Evolutionary conservation across 2,888 invertebrate species (phyloP).

Genomic region (Conops quadrifasciatus): DNA sequence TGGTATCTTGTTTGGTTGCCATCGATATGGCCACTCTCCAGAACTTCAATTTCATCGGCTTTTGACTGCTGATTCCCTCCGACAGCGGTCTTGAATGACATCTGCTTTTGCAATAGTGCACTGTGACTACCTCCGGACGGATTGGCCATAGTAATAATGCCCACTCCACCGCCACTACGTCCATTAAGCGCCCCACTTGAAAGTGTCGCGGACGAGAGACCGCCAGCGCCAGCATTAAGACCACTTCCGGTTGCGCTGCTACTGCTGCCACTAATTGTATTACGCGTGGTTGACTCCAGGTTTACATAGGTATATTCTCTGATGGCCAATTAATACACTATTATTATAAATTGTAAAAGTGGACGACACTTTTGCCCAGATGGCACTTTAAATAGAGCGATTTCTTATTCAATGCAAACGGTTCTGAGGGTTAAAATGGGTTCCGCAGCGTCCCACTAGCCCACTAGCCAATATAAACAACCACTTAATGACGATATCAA

Average conservation of each 20-base stretch:
- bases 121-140: constrained; percentile 58
- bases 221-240: constrained; percentile 9
- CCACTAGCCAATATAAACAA: too few relatives aligned
- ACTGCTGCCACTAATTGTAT: constrained; percentile 25
- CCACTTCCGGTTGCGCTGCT: constrained; percentile 54
- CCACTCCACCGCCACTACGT: constrained; percentile 53
- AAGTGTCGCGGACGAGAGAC: constrained; percentile 4
- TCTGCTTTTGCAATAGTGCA: constrained; percentile 60
- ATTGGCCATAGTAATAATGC: constrained; percentile 63
- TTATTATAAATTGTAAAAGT: not conserved
- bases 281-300: constrained; percentile 31
- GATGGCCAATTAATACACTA: not conserved
- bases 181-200: constrained; percentile 43
- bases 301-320: constrained; percentile 6
- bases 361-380: not conserved
- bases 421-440: too few relatives aligned
- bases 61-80: constrained; percentile 57
- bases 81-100: constrained; percentile 62
- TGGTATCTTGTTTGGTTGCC: constrained; percentile 54
- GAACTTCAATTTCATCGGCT: constrained; percentile 61
- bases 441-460: too few relatives aligned
- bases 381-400: too few relatives aligned
- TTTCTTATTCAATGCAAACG: too few relatives aligned
- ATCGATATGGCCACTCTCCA: constrained; percentile 59
- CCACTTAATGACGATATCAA: too few relatives aligned